Conservation (phyloP, 2,113 vertebrate species). For the Hemibates koningsi region DNA sequence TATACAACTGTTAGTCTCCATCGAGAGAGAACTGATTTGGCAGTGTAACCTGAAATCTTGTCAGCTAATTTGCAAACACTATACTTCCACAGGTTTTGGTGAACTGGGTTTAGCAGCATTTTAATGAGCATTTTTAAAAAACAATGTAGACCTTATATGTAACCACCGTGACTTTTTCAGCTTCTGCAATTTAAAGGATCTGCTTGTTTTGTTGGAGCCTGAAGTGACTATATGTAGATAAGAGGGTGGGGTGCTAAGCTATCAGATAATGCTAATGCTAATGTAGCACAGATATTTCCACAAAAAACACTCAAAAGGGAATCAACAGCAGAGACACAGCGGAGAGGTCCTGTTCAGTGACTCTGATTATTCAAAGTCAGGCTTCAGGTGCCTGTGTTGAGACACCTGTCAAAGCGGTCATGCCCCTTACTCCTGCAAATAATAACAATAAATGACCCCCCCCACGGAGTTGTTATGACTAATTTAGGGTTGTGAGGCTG, state of each 20-base stretch:
- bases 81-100: neutral
- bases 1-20: neutral
- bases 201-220: neutral
- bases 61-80: neutral
- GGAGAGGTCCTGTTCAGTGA: neutral
- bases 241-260: neutral
- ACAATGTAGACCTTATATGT: neutral
- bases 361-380: neutral
- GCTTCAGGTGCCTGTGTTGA: neutral
- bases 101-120: neutral
- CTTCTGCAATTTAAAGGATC: neutral
- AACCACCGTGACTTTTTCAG: neutral
- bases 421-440: neutral
- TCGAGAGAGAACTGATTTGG: neutral
- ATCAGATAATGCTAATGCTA: neutral
- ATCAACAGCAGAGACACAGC: neutral
- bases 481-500: neutral
- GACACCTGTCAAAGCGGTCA: neutral
- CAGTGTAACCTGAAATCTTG: neutral
- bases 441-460: neutral
- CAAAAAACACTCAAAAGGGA: neutral
- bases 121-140: neutral
- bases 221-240: neutral
- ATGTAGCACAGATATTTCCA: neutral
- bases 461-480: neutral